Evolutionary conservation across 2,797 vertebrate genomes (phyloP).

Genomic region (Acanthopagrus latus): DNA sequence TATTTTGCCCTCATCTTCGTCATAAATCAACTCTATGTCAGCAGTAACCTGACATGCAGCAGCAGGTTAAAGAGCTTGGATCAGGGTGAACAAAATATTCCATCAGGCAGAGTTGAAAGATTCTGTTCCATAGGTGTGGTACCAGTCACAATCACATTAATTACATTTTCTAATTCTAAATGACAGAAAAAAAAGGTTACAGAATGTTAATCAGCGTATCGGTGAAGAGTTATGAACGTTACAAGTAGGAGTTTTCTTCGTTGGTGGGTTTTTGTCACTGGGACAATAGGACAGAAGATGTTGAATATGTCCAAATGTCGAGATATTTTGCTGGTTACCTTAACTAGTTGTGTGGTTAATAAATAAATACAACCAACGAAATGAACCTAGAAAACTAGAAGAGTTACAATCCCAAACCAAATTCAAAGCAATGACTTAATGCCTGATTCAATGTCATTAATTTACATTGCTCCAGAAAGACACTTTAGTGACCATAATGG

Average conservation of each 20-base stretch:
- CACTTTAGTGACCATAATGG: background rate
- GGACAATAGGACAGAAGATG: background rate
- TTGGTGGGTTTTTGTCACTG: too few species aligned
- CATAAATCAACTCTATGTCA: background rate
- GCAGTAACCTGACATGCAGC: slow-evolving; percentile 1
- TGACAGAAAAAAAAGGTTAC: background rate
- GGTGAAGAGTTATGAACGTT: too few species aligned
- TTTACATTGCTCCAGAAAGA: background rate
- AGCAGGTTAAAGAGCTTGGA: slow-evolving; percentile 9
- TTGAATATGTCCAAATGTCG: background rate
- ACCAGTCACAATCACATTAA: background rate
- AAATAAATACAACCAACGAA: background rate
- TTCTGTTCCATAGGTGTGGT: too few species aligned
- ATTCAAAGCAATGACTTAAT: background rate
- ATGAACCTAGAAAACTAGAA: background rate
- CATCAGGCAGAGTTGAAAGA: too few species aligned
- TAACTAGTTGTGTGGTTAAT: background rate
- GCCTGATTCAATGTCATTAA: background rate
- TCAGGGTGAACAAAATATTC: too few species aligned
- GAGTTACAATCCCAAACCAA: background rate
- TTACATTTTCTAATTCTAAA: background rate
- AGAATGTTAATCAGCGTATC: too few species aligned
- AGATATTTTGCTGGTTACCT: background rate
- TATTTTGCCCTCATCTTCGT: background rate
- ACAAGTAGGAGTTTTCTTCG: too few species aligned